Evolutionary conservation across 2,888 invertebrate species (phyloP), one percentile per base, ranked within the genome.

Genomic region (Hemithea aestivaria): DNA sequence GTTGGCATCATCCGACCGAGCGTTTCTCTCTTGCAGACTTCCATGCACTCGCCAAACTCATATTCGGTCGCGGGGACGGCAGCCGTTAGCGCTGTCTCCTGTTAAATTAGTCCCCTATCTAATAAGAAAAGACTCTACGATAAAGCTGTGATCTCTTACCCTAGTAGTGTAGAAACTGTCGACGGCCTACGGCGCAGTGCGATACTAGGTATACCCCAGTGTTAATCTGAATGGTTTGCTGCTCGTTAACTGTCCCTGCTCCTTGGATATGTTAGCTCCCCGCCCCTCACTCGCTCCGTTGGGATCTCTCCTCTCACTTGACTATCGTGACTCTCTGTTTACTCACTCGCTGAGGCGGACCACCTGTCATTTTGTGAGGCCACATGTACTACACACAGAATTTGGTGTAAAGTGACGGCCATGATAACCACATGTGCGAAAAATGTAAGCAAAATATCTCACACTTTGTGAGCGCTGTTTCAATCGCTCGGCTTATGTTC

Each of bases 1-100:
- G 48, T 58, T 42, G 45, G 54, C 16, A 58, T 67, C 60, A 65
- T 66, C 71, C 68, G 73, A 74, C 67, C 66, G 66, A 68, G 73
- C 68, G 65, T 75, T 82, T 83, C 75, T 85, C 75, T 81, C 89
- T 91, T 91, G 88, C 92, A 92, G 92, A 92, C 92, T 92, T 92
- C 91, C 91, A 90, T 89, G 90, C 90, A 85, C 91, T 92, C 89
- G 91, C 92, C 89, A 89, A 90, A 89, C 89, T 90, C 88, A 90
- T 91, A 90, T 91, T 91, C 90, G 74, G 68, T 67, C 75, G 82
- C 89, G 88, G 89, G 89, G 90, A 83, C 82, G 85, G 78, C 71
- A 68, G 81, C 79, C 84, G 88, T 66, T 85, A 87, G 88, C 89
- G 79, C 77, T 69, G 72, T 69, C 63, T 73, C 78, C 56, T 62